Conservation (phyloP, 2,888 invertebrate species). For the Polydrusus tereticollis region DNA sequence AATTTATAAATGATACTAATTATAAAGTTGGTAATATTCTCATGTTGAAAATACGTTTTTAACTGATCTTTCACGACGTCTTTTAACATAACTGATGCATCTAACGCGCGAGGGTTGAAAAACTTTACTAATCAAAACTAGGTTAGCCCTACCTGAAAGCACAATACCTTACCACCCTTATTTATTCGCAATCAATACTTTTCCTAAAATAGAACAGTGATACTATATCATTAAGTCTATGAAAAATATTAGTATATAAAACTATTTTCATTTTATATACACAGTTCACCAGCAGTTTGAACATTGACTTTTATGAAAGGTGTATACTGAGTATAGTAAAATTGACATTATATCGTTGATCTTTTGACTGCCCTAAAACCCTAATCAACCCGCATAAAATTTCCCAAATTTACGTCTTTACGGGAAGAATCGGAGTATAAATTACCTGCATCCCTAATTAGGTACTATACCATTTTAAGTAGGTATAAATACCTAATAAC, state of each 20-base stretch:
- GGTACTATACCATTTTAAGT: too few relatives aligned
- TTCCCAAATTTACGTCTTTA: too few relatives aligned
- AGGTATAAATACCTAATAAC: too few relatives aligned
- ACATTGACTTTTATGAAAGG: too few relatives aligned
- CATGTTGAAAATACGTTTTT: neutral
- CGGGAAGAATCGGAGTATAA: too few relatives aligned
- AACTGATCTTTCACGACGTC: neutral
- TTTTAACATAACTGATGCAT: neutral
- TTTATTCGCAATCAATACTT: constrained; percentile 28
- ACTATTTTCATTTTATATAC: too few relatives aligned
- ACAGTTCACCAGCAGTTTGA: too few relatives aligned
- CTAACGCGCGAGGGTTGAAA: neutral
- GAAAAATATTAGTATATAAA: neutral
- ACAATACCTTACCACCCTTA: constrained; percentile 7
- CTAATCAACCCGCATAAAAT: too few relatives aligned
- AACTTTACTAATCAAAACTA: constrained; percentile 17
- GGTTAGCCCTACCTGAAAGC: constrained; percentile 35
- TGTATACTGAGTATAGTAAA: too few relatives aligned
- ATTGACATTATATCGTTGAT: too few relatives aligned
- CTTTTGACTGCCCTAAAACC: too few relatives aligned
- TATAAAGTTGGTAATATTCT: neutral
- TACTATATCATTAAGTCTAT: neutral
- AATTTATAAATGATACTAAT: neutral
- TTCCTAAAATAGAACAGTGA: constrained; percentile 34
- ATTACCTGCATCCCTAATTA: too few relatives aligned